Conservation (phyloP, 2,888 invertebrate genomes). For the Acanthosepion lycidas region DNA sequence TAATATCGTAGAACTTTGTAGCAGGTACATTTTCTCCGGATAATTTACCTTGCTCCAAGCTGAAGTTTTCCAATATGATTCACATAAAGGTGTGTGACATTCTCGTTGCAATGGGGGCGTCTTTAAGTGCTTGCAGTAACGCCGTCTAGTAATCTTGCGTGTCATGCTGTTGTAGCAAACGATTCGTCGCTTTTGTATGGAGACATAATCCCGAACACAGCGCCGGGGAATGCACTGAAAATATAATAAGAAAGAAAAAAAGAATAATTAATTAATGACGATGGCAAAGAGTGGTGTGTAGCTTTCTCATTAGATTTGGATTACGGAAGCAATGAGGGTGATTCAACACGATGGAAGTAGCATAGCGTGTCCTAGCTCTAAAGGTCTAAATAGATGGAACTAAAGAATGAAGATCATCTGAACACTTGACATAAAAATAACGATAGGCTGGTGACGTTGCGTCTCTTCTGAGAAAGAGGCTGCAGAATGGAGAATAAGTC, state of each 20-base stretch:
- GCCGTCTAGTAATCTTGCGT: background rate
- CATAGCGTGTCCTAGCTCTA: too few relatives aligned
- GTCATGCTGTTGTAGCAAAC: conserved; percentile 44
- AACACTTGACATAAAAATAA: too few relatives aligned
- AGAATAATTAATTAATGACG: background rate
- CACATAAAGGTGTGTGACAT: background rate
- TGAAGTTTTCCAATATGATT: background rate
- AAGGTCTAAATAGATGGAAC: too few relatives aligned
- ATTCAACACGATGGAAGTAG: too few relatives aligned
- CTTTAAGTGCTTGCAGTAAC: conserved; percentile 34
- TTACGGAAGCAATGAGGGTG: too few relatives aligned
- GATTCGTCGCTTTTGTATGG: conserved; percentile 39
- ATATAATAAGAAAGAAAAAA: background rate
- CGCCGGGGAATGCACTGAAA: conserved; percentile 3
- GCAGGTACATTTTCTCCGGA: too few relatives aligned
- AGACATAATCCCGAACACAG: conserved; percentile 40
- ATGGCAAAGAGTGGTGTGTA: background rate
- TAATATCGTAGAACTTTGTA: too few relatives aligned
- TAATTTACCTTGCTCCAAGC: conserved; percentile 20
- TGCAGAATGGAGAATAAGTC: too few relatives aligned
- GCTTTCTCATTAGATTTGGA: too few relatives aligned
- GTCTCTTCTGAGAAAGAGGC: too few relatives aligned
- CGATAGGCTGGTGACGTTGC: too few relatives aligned
- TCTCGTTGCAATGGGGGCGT: background rate
- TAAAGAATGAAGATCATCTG: too few relatives aligned